Base-by-base conservation (phyloP, 2,113 vertebrate genomes). In the Carollia perspicillata region DNA sequence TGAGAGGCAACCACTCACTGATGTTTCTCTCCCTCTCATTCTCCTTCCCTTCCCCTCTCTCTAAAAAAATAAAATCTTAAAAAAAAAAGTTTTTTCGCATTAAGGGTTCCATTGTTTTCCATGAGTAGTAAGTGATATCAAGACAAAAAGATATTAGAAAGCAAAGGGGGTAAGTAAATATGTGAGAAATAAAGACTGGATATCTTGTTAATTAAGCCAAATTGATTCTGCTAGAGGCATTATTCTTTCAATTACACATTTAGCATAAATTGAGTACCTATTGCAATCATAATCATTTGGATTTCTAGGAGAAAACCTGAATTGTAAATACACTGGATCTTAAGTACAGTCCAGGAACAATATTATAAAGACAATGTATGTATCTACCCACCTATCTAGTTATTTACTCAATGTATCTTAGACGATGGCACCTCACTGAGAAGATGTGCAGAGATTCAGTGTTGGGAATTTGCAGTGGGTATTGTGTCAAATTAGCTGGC, bases 401-500 rank as follows among this genome's bases (percentile, higher is more conserved):
- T 90, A 20, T 37, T 35, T 92, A 69, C 80, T 83, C 89, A 84
- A 68, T 66, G n/a, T 84, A 85, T 84, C 79, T 83, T 95, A 75
- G 65, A 66, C 28, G 60, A 5, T 72, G 26, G 20, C 44, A 30
- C 35, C 28, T 33, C 5, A 63, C 26, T 65, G 1, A 87, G 69
- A 93, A 87, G 68, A 65, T 55, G 68, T 95, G 14, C 75, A 95
- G 75, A 92, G 16, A 69, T 65, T 47, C 17, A 37, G 30, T 13
- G 35, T 51, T 74, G 84, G 71, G 28, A 80, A 68, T 93, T 93
- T 71, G 13, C 42, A 75, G 35, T 72, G 77, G 33, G 26, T 40
- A 55, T 72, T 65, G 42, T 77, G 47, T 72, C 63, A 68, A 3
- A 87, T 75, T 86, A 92, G 35, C 18, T 58, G 40, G 22, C 28